These are phyloP conservation scores for Diarsia brunnea DNA, from an alignment of 2,888 invertebrate genomes.

Conservation along the genomic window DNA sequence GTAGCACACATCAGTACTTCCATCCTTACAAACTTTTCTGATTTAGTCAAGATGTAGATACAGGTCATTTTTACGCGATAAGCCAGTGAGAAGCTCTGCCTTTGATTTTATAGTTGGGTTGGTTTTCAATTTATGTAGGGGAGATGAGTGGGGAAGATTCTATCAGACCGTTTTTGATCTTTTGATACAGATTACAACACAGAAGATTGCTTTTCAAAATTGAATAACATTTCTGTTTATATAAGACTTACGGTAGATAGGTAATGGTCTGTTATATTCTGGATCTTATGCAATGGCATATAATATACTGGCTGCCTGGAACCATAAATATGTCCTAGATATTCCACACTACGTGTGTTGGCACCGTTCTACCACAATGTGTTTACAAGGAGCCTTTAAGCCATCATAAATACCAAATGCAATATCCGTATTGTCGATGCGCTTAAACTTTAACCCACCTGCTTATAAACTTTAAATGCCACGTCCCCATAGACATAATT, in stretches of 20 bases:
- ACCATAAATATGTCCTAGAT: background rate
- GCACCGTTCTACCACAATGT: background rate
- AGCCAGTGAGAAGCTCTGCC: background rate
- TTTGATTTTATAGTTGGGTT: background rate
- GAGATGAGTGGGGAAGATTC: background rate
- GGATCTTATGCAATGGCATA: background rate
- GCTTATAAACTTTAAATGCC: constrained; percentile 20
- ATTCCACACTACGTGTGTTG: constrained; percentile 7
- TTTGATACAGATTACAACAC: background rate
- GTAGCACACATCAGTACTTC: background rate
- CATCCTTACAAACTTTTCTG: background rate
- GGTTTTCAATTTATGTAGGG: background rate
- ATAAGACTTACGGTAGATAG: background rate
- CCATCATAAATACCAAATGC: constrained; percentile 6
- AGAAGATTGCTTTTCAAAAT: background rate
- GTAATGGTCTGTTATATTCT: background rate
- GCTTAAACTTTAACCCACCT: background rate
- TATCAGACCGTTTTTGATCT: background rate
- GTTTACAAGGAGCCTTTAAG: background rate
- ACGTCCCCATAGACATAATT: constrained; percentile 4
- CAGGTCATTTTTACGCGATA: background rate
- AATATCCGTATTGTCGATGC: constrained; percentile 7
- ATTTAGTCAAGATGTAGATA: background rate
- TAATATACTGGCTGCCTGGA: background rate
- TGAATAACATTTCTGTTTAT: too few species aligned